Conservation (phyloP, 2,888 invertebrate genomes). For the Chloroclystis v-ata region DNA sequence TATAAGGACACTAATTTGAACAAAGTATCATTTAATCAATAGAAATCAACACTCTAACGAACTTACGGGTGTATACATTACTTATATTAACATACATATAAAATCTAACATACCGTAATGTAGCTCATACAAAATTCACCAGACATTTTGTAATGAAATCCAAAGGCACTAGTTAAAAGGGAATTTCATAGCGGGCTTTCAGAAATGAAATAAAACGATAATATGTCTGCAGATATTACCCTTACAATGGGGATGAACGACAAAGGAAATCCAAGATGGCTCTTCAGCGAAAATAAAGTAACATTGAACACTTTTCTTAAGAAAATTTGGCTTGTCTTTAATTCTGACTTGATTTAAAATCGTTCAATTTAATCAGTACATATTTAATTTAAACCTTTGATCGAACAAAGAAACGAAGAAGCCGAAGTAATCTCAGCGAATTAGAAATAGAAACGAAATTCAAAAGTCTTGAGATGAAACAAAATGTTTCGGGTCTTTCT, state of each 20-base stretch:
- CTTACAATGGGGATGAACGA: conserved; percentile 57
- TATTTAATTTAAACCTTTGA: conserved; percentile 50
- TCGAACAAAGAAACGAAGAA: conserved; percentile 61
- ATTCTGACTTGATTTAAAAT: conserved; percentile 26
- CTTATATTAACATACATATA: neutral
- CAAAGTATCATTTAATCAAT: too few relatives aligned
- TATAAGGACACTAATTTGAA: too few relatives aligned
- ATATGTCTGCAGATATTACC: conserved; percentile 61
- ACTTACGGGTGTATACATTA: too few relatives aligned
- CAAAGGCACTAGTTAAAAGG: conserved; percentile 51
- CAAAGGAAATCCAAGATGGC: conserved; percentile 63
- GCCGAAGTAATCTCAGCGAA: conserved; percentile 48
- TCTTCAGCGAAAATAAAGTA: conserved; percentile 58
- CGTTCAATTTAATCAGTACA: conserved; percentile 18
- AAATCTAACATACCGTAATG: neutral
- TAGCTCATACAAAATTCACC: conserved; percentile 34
- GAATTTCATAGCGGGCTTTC: conserved; percentile 56
- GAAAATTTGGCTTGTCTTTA: too few relatives aligned
- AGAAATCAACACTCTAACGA: too few relatives aligned
- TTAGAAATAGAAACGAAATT: conserved; percentile 65
- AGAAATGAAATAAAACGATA: conserved; percentile 69
- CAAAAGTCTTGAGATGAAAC: conserved; percentile 70
- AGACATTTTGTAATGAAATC: conserved; percentile 46
- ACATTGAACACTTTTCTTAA: conserved; percentile 41
- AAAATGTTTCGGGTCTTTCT: conserved; percentile 67